These are phyloP conservation scores for Charina bottae DNA, from an alignment of 2,113 vertebrate species.

Conservation along the genomic window DNA sequence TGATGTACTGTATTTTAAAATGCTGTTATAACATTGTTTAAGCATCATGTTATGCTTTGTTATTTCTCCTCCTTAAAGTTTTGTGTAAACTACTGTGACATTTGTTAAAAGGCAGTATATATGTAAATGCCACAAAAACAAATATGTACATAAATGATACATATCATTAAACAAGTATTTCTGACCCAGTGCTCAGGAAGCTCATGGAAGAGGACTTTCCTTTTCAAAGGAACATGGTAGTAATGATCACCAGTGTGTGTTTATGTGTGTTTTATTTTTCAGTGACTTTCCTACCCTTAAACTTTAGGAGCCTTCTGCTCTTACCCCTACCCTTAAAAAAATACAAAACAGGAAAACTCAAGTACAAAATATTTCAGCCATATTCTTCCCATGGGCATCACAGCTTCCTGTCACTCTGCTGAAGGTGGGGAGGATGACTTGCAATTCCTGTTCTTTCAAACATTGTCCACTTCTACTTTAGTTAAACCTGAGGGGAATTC, in stretches of 20 bases:
- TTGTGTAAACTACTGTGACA: background rate
- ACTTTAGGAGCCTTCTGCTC: background rate
- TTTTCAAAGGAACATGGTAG: background rate
- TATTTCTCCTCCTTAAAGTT: background rate
- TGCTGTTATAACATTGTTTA: background rate
- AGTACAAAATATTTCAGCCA: background rate
- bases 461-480: background rate
- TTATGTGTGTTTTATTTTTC: background rate
- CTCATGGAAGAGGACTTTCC: constrained; percentile 6
- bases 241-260: background rate
- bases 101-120: background rate
- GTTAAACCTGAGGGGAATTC: background rate
- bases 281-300: background rate
- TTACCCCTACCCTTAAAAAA: background rate
- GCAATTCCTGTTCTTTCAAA: background rate
- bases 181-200: background rate
- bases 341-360: background rate
- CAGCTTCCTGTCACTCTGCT: background rate
- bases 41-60: background rate
- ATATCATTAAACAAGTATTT: background rate
- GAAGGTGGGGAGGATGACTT: background rate
- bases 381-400: background rate
- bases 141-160: background rate
- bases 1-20: background rate
- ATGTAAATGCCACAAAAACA: background rate